Conservation (phyloP, 1,140 invertebrate genomes). For the Lerema accius region DNA sequence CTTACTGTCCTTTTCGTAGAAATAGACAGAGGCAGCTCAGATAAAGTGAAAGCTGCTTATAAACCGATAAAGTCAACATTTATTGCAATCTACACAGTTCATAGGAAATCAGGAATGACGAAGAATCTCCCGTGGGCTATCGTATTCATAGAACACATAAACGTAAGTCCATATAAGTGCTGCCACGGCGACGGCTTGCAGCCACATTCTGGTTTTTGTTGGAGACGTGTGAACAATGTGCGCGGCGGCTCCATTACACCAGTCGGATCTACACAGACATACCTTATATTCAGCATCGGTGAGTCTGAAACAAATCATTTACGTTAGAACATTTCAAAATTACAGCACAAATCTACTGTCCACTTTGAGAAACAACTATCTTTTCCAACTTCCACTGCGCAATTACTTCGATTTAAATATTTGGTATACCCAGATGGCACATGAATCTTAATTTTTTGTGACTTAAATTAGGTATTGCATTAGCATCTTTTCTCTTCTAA, state of each 20-base stretch:
- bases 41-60: constrained; percentile 80
- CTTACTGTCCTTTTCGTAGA: constrained; percentile 80
- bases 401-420: too few species aligned
- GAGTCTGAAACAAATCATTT: constrained; percentile 63
- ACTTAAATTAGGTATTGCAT: too few species aligned
- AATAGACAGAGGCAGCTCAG: constrained; percentile 73
- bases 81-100: constrained; percentile 62
- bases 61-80: constrained; percentile 73
- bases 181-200: background rate
- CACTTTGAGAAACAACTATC: too few species aligned
- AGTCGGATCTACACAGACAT: constrained; percentile 69
- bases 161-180: constrained; percentile 11
- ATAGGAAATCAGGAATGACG: constrained; percentile 54
- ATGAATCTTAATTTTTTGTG: too few species aligned
- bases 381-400: too few species aligned
- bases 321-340: too few species aligned
- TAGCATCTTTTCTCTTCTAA: too few species aligned
- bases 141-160: constrained; percentile 12
- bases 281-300: constrained; percentile 68
- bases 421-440: too few species aligned
- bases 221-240: constrained; percentile 1
- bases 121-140: constrained; percentile 33
- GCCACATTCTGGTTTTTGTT: constrained; percentile 15
- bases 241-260: constrained; percentile 55
- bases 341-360: too few species aligned